A percentile compares a stretch with the other conserved stretches of the same genome.
These are phyloP conservation scores for Pseudococcus longispinus DNA, from an alignment of 2,888 invertebrate genomes.

Conservation along the genomic window DNA sequence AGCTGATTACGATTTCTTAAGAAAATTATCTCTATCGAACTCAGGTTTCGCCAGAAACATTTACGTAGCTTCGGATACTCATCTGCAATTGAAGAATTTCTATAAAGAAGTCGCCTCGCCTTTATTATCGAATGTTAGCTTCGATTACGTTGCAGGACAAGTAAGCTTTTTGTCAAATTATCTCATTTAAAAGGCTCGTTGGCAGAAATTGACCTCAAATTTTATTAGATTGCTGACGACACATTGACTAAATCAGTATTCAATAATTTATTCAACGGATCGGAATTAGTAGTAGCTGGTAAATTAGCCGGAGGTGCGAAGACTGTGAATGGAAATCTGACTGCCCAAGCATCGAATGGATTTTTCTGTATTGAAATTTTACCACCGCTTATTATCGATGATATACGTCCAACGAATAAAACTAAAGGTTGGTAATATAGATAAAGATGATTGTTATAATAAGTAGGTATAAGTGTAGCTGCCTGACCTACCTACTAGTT, in stretches of 20 bases:
- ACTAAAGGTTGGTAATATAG: not conserved
- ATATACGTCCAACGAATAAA: slow-evolving; percentile 3
- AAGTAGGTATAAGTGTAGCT: too few species aligned
- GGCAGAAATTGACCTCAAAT: not conserved
- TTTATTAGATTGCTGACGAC: slow-evolving; percentile 56
- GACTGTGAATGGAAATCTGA: slow-evolving; percentile 55
- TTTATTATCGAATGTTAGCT: slow-evolving; percentile 71
- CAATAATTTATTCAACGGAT: slow-evolving; percentile 70
- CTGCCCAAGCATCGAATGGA: slow-evolving; percentile 57
- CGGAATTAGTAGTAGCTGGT: slow-evolving; percentile 72
- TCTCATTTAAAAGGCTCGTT: not conserved
- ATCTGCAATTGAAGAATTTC: slow-evolving; percentile 72
- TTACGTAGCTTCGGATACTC: slow-evolving; percentile 75
- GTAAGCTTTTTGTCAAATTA: slow-evolving; percentile 61
- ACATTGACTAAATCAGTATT: slow-evolving; percentile 62
- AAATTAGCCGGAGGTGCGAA: slow-evolving; percentile 60
- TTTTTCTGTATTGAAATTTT: slow-evolving; percentile 14
- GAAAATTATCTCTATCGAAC: slow-evolving; percentile 72
- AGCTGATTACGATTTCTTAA: slow-evolving; percentile 72
- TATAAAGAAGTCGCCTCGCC: slow-evolving; percentile 75
- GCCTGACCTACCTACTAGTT: too few species aligned
- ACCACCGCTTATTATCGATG: not conserved
- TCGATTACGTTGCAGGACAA: slow-evolving; percentile 70
- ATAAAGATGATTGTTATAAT: too few species aligned
- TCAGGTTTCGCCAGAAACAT: slow-evolving; percentile 74